A percentile compares a stretch with the other conserved stretches of the same genome.
Evolutionary conservation across 2,797 vertebrate species (phyloP).

Genomic region (Hemitrygon akajei): DNA sequence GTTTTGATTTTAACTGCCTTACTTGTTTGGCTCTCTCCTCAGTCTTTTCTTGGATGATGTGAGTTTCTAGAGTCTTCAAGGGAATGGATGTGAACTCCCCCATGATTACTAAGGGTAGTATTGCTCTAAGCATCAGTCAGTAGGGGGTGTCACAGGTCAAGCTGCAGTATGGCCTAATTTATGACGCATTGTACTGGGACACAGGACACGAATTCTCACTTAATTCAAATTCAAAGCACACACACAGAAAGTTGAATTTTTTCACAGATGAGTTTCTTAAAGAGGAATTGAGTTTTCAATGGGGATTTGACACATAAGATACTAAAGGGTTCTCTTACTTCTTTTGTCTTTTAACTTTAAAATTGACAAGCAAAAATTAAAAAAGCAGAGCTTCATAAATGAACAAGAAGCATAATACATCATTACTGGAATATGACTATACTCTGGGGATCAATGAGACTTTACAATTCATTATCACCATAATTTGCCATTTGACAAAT

Average conservation of each 20-base stretch:
- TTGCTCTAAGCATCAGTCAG: neutral
- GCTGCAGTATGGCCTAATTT: neutral
- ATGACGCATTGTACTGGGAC: neutral
- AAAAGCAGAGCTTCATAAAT: neutral
- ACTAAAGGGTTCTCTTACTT: neutral
- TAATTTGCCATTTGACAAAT: neutral
- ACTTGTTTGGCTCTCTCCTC: neutral
- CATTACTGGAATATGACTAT: neutral
- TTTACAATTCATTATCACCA: too few relatives aligned
- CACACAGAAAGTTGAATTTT: neutral
- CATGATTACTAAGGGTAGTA: neutral
- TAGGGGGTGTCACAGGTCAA: slow-evolving; percentile 20
- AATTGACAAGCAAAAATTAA: neutral
- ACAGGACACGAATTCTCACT: neutral
- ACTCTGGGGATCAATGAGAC: neutral
- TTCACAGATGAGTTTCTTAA: neutral
- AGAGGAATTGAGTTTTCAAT: too few relatives aligned
- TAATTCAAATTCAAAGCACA: neutral
- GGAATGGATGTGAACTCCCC: neutral
- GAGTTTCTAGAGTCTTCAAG: neutral
- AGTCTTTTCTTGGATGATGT: neutral
- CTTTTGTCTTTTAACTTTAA: neutral
- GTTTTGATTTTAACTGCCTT: neutral
- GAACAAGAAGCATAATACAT: neutral
- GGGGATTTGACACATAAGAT: neutral